A percentile compares a stretch with the other conserved stretches of the same genome.
These are phyloP conservation scores for Connochaetes taurinus DNA, from an alignment of 2,113 vertebrate genomes.

Conservation along the genomic window DNA sequence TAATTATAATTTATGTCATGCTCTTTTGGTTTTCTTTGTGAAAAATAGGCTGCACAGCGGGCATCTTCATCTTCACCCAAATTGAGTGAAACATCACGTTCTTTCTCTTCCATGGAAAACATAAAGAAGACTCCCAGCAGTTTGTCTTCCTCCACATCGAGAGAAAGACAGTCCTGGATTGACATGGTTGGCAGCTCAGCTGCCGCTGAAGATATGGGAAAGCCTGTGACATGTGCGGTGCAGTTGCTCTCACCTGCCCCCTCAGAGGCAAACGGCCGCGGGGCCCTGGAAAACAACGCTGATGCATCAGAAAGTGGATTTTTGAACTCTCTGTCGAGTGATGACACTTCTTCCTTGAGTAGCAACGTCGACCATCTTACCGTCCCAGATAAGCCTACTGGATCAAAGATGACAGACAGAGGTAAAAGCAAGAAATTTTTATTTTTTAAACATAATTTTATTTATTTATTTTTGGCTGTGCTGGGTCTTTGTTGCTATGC, in stretches of 20 bases:
- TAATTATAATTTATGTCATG: neutral
- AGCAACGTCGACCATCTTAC: slow-evolving; percentile 58
- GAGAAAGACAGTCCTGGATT: slow-evolving; percentile 86
- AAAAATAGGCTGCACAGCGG: slow-evolving; percentile 73
- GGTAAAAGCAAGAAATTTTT: slow-evolving; percentile 64
- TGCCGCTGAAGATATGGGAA: slow-evolving; percentile 68
- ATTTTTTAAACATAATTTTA: neutral
- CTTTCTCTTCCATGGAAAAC: slow-evolving; percentile 84
- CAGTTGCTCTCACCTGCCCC: slow-evolving; percentile 76
- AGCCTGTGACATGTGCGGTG: slow-evolving; percentile 77
- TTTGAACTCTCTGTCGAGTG: slow-evolving; percentile 59
- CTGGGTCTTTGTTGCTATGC: neutral
- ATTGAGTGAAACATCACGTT: slow-evolving; percentile 82
- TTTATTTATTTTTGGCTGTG: neutral
- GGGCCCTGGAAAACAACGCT: slow-evolving; percentile 14
- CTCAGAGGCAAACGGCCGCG: neutral
- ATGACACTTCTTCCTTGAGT: slow-evolving; percentile 55
- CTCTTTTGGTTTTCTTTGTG: slow-evolving; percentile 53
- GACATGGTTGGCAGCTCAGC: slow-evolving; percentile 80
- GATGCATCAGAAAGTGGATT: neutral
- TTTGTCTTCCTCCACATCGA: slow-evolving; percentile 81
- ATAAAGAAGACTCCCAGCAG: slow-evolving; percentile 81
- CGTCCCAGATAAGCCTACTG: slow-evolving; percentile 45
- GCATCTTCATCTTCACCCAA: slow-evolving; percentile 80
- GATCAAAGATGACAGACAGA: slow-evolving; percentile 64